phyloP scores from a whole-genome alignment of 2,113 vertebrate genomes.

The Heliornis fulica region DNA sequence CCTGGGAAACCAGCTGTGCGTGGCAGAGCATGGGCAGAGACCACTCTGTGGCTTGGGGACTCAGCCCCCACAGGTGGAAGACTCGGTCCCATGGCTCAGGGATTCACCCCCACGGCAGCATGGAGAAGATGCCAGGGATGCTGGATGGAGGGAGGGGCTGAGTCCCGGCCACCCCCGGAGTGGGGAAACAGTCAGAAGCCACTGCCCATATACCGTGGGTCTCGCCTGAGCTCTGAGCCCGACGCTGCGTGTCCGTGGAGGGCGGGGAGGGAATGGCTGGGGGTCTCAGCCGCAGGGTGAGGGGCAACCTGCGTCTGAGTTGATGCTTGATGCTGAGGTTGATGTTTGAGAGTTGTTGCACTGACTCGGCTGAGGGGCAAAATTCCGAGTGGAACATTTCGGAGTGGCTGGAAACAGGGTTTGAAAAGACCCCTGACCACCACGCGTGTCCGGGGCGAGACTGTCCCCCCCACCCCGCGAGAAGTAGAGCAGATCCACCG shows the following conservation, averaged over 20 bases:
- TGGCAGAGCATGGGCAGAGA: rapidly evolving
- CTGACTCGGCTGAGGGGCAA: not conserved
- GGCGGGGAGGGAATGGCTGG: not conserved
- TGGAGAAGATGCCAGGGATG: not conserved
- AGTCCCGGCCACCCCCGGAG: too few species aligned
- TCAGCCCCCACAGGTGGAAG: not conserved
- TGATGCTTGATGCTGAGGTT: not conserved
- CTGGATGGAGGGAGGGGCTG: rapidly evolving
- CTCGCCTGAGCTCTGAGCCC: not conserved
- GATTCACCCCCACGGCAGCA: too few species aligned
- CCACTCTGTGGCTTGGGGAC: rapidly evolving
- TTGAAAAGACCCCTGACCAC: too few species aligned
- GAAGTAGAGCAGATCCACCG: slow-evolving; percentile 25
- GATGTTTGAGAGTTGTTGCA: too few species aligned
- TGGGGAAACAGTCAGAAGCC: too few species aligned
- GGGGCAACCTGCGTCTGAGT: not conserved
- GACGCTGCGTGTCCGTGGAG: not conserved
- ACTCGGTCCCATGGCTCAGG: rapidly evolving
- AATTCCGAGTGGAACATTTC: not conserved
- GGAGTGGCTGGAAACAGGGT: not conserved
- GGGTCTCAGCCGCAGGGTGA: not conserved
- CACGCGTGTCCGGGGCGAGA: not conserved
- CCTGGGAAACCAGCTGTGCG: rapidly evolving
- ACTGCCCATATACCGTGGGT: not conserved
- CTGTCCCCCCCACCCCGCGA: not conserved